Evolutionary conservation across 2,113 vertebrate genomes (phyloP).

Genomic region (Poecile atricapillus): DNA sequence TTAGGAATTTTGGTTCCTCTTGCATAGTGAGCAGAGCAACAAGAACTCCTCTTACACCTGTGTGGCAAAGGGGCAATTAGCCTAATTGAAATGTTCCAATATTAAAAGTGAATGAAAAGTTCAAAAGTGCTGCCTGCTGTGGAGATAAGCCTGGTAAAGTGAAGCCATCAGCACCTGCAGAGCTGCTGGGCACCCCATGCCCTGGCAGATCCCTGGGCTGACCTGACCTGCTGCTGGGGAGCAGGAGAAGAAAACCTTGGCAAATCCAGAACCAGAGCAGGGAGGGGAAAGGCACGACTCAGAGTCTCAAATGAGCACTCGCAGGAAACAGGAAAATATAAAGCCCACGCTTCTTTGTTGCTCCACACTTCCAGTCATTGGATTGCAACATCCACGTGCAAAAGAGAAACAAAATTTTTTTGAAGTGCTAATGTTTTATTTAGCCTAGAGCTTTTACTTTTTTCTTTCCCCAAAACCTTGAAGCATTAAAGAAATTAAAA

Average conservation of each 20-base stretch:
- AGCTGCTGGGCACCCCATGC: neutral
- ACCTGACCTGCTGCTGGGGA: neutral
- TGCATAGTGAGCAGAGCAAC: neutral
- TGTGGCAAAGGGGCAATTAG: neutral
- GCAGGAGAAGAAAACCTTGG: neutral
- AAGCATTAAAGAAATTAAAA: neutral
- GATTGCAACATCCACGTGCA: neutral
- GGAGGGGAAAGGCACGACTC: rapidly evolving
- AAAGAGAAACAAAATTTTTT: neutral
- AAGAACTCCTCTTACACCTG: neutral
- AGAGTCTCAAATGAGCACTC: neutral
- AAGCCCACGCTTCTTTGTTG: neutral
- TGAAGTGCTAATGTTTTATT: neutral
- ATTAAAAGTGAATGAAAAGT: neutral
- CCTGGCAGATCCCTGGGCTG: neutral
- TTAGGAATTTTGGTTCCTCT: neutral
- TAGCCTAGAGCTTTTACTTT: neutral
- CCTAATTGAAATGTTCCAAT: neutral
- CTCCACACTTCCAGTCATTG: neutral
- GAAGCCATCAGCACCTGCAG: neutral
- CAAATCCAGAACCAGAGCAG: neutral
- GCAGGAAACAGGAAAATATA: neutral
- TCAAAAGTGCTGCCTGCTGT: neutral
- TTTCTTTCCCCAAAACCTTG: neutral
- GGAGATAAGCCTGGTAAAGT: neutral